Base-by-base conservation (phyloP, 1,140 invertebrate species). In the Himalopsyche phryganea region DNA sequence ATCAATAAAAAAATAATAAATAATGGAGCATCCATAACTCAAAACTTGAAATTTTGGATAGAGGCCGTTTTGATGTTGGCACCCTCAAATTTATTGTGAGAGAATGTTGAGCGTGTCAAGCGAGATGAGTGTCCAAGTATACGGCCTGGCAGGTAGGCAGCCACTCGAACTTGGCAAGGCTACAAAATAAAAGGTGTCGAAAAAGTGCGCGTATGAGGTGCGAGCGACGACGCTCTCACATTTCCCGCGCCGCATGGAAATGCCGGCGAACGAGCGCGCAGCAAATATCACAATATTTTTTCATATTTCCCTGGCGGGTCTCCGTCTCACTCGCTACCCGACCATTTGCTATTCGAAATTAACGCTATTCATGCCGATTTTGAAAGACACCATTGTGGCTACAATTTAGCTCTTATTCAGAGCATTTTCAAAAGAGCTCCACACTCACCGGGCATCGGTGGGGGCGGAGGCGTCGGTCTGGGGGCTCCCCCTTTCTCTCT, bases 281-380 rank as follows among this genome's bases (percentile, higher is more conserved):
- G 50, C 44, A 50, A 62, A 62, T 62, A 58, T 58, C 23, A 28
- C 9, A 58, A 63, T 54, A 55, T 58, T 63, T 59, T 60, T 60
- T 57, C 57, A 60, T 52, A 63, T 63, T 61, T 61, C 58, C 58
- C 47, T 15, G 59, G 19, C 13, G 40, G 56, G 46, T 56, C 50
- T 33, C 40, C 32, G 33, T 38, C 23, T 15, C 46, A 51, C 45
- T 50, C 57, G 61, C 58, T 36, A 54, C 59, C 55, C 55, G 58
- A 60, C 60, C 60, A 62, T 62, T 62, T 62, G 60, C 63, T 62
- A 62, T 65, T 65, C 63, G 52, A 65, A 65, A 65, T 65, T 65
- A 65, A 65, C 63, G 63, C 63, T 65, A 65, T 65, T 65, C 63
- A 65, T 65, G 63, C 63, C 63, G 63, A 65, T 65, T 65, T 65